Evolutionary conservation across 2,888 invertebrate genomes (phyloP).

Genomic region (Cantharis rufa): DNA sequence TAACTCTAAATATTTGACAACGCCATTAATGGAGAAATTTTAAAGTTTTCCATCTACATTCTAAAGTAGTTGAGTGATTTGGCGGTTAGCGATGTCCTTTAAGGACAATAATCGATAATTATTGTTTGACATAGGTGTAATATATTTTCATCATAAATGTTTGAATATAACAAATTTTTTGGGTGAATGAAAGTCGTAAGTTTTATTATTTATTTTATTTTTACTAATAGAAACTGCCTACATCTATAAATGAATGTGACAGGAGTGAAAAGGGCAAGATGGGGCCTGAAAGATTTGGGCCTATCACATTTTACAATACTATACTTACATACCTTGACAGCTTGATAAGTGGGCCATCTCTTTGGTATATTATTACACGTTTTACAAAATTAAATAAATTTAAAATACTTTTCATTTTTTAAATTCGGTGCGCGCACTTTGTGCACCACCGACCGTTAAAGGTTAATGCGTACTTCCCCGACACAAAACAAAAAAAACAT

Average conservation of each 20-base stretch:
- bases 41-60: too few species aligned
- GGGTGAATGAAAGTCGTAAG: background rate
- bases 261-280: slow-evolving; percentile 54
- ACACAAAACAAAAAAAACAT: background rate
- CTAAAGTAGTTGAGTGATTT: too few species aligned
- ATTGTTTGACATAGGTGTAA: too few species aligned
- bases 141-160: too few species aligned
- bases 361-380: slow-evolving; percentile 59
- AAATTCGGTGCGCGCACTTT: slow-evolving; percentile 34
- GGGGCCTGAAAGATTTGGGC: slow-evolving; percentile 55
- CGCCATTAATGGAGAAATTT: too few species aligned
- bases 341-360: slow-evolving; percentile 54
- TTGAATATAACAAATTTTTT: too few species aligned
- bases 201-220: slow-evolving; percentile 39
- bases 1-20: too few species aligned
- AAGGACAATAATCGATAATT: too few species aligned
- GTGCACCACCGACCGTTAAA: slow-evolving; percentile 26
- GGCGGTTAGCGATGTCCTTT: too few species aligned
- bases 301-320: slow-evolving; percentile 58
- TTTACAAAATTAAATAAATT: slow-evolving; percentile 51
- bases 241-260: slow-evolving; percentile 58
- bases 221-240: slow-evolving; percentile 58
- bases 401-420: slow-evolving; percentile 41
- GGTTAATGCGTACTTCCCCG: slow-evolving; percentile 12
- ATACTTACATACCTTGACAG: slow-evolving; percentile 53